Conservation (phyloP, 2,797 vertebrate genomes). For the Enteromius treurensis region DNA sequence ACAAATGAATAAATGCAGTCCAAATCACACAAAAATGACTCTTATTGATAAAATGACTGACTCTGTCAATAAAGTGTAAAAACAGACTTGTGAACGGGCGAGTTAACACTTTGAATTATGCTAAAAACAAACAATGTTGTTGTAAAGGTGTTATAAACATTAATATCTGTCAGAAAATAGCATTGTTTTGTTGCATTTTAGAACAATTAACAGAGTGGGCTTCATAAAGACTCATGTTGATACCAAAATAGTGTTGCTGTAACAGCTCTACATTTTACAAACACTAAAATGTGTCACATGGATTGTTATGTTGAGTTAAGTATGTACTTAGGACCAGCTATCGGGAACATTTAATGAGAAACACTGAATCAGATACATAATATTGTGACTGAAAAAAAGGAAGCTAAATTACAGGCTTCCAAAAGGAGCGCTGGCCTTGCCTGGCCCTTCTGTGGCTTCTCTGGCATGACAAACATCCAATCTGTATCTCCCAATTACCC, state of each 20-base stretch:
- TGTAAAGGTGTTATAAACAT: no score
- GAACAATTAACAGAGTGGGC: background rate
- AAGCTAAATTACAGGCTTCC: conserved; percentile 58
- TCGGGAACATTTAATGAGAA: background rate
- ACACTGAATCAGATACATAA: conserved; percentile 1
- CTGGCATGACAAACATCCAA: conserved; percentile 52
- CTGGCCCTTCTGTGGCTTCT: conserved; percentile 47
- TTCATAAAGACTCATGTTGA: background rate
- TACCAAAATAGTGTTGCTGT: background rate
- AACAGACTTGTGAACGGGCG: no score
- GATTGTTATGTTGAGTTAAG: background rate
- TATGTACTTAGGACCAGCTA: background rate
- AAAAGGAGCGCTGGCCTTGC: conserved; percentile 37
- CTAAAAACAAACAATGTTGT: background rate
- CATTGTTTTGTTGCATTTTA: background rate
- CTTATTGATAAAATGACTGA: background rate
- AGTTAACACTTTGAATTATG: background rate
- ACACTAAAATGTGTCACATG: background rate
- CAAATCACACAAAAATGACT: background rate
- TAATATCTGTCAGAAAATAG: background rate
- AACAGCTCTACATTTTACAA: background rate
- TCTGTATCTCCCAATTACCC: conserved; percentile 42
- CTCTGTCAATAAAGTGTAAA: background rate
- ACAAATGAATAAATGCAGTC: background rate
- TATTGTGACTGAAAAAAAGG: conserved; percentile 20